Evolutionary conservation across 2,113 vertebrate genomes (phyloP), one percentile per base, ranked within the genome.

Genomic region (Misgurnus anguillicaudatus): DNA sequence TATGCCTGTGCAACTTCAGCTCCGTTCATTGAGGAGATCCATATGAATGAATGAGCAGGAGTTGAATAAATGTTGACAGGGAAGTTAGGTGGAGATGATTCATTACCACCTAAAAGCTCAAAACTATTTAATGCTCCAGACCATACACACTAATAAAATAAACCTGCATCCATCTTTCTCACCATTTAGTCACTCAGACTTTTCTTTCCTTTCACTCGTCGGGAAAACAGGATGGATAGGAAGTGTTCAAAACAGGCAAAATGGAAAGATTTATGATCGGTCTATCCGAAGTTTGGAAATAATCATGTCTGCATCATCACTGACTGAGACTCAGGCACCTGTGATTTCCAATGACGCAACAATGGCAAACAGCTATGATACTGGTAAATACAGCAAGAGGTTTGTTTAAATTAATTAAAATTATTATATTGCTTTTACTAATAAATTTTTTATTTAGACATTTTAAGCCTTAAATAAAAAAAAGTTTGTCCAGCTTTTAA

Each of bases 251-350:
- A 67, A 72, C 53, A 61, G 55, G 64, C 6, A 41, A 72, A 5
- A 47, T 38, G 62, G 78, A 81, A 84, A 81, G 57, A 79, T 63
- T 79, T 75, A 75, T 10, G 6, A 66, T 58, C 64, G 68, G 36
- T 71, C 58, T 57, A 19, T 57, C n/a, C 41, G 38, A 38, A 38
- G 24, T 48, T 60, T 38, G 45, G 41, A 73, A 70, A 70, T 58
- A 8, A 45, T 77, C 75, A 66, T 78, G 68, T 67, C 68, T 72
- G 70, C 60, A 66, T 41, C 53, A 42, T 60, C 38, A 48, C 74
- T 45, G 2, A 45, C 42, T 9, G 42, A 45, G 58, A 14, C 42
- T 78, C 58, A 58, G 17, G 48, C 57, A 55, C 39, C 41, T 65
- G 24, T 73, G 60, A 10, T 68, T 77, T 57, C 17, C 53, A 36